Percentiles rank a stretch among this genome's conserved stretches.
These are phyloP conservation scores for Mongoloraphidia duomilia DNA, from an alignment of 2,888 invertebrate species.

Conservation along the genomic window DNA sequence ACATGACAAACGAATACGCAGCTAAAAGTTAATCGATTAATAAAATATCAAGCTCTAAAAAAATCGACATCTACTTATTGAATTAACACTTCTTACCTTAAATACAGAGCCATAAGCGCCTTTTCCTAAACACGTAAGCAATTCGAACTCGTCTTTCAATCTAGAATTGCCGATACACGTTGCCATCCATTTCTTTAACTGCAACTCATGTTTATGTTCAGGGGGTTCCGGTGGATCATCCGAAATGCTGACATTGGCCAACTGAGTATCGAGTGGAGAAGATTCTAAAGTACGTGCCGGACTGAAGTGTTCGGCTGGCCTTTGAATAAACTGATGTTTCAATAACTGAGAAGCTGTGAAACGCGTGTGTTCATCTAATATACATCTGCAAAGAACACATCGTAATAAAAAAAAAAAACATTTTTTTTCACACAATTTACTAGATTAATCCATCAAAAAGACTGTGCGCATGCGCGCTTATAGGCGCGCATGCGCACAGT, in stretches of 20 bases:
- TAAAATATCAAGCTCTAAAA: too few relatives aligned
- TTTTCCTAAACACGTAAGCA: slow-evolving; percentile 71
- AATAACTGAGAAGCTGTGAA: slow-evolving; percentile 64
- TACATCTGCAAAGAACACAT: slow-evolving; percentile 37
- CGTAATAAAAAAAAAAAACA: background rate
- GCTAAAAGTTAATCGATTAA: too few relatives aligned
- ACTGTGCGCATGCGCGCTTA: too few relatives aligned
- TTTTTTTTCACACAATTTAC: too few relatives aligned
- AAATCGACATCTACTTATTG: background rate
- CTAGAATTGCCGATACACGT: slow-evolving; percentile 44
- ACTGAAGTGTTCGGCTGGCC: slow-evolving; percentile 32
- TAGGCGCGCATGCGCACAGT: too few relatives aligned
- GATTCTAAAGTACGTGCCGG: slow-evolving; percentile 24
- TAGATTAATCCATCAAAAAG: too few relatives aligned
- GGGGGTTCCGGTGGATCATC: background rate
- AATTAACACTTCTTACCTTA: slow-evolving; percentile 46
- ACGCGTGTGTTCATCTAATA: slow-evolving; percentile 54
- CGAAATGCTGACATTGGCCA: slow-evolving; percentile 10
- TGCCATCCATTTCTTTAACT: slow-evolving; percentile 4
- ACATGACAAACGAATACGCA: too few relatives aligned
- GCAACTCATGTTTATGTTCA: background rate
- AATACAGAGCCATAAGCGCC: slow-evolving; percentile 95
- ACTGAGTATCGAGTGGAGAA: slow-evolving; percentile 29
- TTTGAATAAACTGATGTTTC: slow-evolving; percentile 57
- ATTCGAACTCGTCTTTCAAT: slow-evolving; percentile 65